These are phyloP conservation scores for Scrobipalpa atriplicella DNA, from an alignment of 2,888 invertebrate genomes.

Conservation along the genomic window DNA sequence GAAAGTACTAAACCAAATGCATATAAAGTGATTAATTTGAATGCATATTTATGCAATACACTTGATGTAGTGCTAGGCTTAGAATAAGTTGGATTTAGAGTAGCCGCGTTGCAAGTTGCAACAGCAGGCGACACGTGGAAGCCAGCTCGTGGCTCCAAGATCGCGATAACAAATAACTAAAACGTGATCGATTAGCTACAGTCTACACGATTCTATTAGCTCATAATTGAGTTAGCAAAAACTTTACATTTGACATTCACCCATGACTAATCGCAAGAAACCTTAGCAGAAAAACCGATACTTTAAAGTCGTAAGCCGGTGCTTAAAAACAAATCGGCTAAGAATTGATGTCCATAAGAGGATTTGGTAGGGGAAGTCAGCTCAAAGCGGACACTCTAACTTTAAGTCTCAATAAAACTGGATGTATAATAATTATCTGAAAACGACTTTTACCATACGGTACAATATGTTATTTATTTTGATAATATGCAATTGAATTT, in stretches of 20 bases:
- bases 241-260: constrained; percentile 30
- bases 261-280: constrained; percentile 24
- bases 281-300: constrained; percentile 25
- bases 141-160: constrained; percentile 46
- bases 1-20: constrained; percentile 29
- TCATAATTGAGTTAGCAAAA: constrained; percentile 32
- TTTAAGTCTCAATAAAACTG: too few relatives aligned
- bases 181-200: constrained; percentile 63
- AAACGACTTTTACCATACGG: too few relatives aligned
- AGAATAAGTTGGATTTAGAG: constrained; percentile 21
- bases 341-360: constrained; percentile 47
- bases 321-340: constrained; percentile 40
- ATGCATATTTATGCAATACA: constrained; percentile 52
- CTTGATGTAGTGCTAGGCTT: constrained; percentile 14
- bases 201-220: constrained; percentile 35
- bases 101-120: constrained; percentile 33
- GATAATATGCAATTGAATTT: too few relatives aligned
- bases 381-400: too few relatives aligned
- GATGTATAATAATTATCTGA: too few relatives aligned
- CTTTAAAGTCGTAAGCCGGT: constrained; percentile 42
- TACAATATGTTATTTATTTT: too few relatives aligned
- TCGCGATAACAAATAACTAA: constrained; percentile 59
- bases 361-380: too few relatives aligned
- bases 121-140: constrained; percentile 61
- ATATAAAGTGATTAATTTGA: constrained; percentile 28